phyloP scores from a whole-genome alignment of 2,113 vertebrate genomes.

The Cromileptes altivelis region DNA sequence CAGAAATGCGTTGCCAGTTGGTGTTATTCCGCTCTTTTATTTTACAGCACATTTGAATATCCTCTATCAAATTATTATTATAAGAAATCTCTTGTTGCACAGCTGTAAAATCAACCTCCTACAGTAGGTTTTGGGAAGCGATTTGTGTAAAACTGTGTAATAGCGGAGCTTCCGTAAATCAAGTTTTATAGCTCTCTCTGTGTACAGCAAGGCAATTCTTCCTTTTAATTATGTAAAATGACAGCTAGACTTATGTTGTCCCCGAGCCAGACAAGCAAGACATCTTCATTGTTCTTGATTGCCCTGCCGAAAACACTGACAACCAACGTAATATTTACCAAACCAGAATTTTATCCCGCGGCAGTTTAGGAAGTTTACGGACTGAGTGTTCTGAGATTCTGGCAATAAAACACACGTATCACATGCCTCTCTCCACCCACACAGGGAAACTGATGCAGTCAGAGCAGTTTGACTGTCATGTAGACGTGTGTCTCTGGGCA shows the following conservation, averaged over 20 bases:
- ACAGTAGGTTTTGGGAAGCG: constrained; percentile 10
- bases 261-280: constrained; percentile 40
- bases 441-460: constrained; percentile 4
- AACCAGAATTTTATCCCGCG: constrained; percentile 14
- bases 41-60: constrained; percentile 48
- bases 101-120: constrained; percentile 30
- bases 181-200: constrained; percentile 39
- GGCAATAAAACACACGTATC: constrained; percentile 15
- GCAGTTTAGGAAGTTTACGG: constrained; percentile 26
- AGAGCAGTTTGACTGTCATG: neutral
- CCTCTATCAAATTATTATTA: constrained; percentile 46
- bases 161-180: constrained; percentile 49
- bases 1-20: constrained; percentile 59
- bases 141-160: constrained; percentile 45
- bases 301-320: constrained; percentile 18
- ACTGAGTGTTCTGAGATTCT: constrained; percentile 16
- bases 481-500: neutral
- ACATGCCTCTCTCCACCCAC: constrained; percentile 24
- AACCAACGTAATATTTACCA: constrained; percentile 37
- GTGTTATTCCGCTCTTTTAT: constrained; percentile 46
- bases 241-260: constrained; percentile 50
- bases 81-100: constrained; percentile 26
- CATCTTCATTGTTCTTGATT: constrained; percentile 44
- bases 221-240: constrained; percentile 63
- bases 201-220: constrained; percentile 14